phyloP scores from a whole-genome alignment of 2,113 vertebrate genomes.

The Excalfactoria chinensis region DNA sequence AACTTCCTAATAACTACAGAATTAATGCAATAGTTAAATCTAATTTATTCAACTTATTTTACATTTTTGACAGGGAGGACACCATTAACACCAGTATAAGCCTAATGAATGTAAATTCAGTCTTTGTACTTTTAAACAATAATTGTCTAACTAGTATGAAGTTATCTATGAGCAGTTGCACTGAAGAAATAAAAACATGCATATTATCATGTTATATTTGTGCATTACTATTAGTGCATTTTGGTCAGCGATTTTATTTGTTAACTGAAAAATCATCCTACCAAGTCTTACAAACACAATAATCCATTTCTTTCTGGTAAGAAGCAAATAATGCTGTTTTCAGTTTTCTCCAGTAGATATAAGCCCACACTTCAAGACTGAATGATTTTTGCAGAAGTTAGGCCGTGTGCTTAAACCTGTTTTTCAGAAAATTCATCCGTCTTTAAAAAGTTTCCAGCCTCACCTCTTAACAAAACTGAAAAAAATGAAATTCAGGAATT shows the following conservation, averaged over 20 bases:
- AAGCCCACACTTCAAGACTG: background rate
- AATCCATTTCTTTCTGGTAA: background rate
- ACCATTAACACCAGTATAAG: background rate
- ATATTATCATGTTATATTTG: background rate
- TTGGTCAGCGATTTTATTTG: background rate
- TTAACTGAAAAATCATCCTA: background rate
- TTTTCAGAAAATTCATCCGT: background rate
- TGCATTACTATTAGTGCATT: background rate
- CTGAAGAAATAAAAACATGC: background rate
- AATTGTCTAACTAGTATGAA: background rate
- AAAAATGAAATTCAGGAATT: background rate
- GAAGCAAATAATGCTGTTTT: background rate
- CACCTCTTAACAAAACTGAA: background rate
- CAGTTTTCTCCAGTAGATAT: background rate
- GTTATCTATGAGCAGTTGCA: background rate
- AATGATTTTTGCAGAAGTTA: background rate
- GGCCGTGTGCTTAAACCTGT: background rate
- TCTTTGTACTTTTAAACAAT: background rate
- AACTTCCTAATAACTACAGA: background rate
- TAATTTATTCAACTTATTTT: background rate
- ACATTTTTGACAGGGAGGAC: background rate
- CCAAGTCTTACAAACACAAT: background rate
- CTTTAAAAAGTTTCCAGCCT: constrained; percentile 1
- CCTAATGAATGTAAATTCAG: background rate
- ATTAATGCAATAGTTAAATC: background rate